phyloP scores from a whole-genome alignment of 2,888 invertebrate genomes.

The Branchellion lobata region DNA sequence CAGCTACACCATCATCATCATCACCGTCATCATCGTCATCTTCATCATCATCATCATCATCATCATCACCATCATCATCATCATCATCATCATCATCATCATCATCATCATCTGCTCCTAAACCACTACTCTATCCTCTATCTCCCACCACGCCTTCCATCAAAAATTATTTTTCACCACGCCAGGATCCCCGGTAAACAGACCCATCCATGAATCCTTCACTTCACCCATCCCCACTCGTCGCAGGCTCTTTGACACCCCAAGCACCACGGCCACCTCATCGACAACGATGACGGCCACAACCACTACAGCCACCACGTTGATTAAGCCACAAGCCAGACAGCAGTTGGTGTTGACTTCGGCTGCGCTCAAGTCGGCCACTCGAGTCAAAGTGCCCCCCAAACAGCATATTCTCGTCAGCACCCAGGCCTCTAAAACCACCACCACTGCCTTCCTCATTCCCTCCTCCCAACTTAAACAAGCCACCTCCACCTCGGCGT shows the following conservation, averaged over 20 bases:
- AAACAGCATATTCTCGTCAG: not conserved
- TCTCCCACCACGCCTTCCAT: no score
- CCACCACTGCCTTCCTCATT: no score
- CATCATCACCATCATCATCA: conserved; percentile 13
- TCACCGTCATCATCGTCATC: not conserved
- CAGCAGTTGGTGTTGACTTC: not conserved
- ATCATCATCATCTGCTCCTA: not conserved
- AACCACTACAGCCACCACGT: not conserved
- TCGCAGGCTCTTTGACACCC: conserved; percentile 28
- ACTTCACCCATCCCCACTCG: conserved; percentile 22
- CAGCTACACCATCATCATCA: conserved; percentile 2
- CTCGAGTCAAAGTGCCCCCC: not conserved
- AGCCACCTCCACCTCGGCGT: no score
- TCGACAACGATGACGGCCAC: not conserved
- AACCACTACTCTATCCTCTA: no score
- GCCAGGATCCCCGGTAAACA: conserved; percentile 14
- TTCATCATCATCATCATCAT: not conserved
- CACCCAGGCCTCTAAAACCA: no score
- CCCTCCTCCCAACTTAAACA: no score
- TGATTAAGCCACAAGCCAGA: not conserved
- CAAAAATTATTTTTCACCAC: no score
- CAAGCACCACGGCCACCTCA: not conserved
- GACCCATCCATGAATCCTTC: conserved; percentile 31
- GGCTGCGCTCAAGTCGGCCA: not conserved
- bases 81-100: conserved; percentile 15